A percentile compares a stretch with the other conserved stretches of the same genome.
Evolutionary conservation across 2,888 invertebrate genomes (phyloP).

Genomic region (Thereva unica): DNA sequence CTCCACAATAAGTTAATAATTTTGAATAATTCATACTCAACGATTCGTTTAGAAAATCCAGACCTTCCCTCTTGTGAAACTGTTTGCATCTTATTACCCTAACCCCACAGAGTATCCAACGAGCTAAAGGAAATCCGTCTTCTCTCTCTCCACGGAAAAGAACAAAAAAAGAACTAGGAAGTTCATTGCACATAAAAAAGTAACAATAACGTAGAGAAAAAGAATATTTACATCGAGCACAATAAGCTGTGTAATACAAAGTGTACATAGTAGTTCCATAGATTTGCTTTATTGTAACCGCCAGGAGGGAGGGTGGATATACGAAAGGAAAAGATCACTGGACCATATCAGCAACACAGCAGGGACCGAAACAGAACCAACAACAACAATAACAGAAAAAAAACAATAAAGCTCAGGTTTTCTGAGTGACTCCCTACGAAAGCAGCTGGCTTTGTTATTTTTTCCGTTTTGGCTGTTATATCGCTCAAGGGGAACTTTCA

Average conservation of each 20-base stretch:
- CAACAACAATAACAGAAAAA: too few relatives aligned
- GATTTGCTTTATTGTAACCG: not conserved
- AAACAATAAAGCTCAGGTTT: constrained; percentile 29
- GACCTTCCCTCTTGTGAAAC: too few relatives aligned
- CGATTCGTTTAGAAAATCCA: too few relatives aligned
- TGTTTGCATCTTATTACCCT: too few relatives aligned
- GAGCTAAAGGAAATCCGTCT: too few relatives aligned
- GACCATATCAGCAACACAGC: constrained; percentile 40
- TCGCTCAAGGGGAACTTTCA: constrained; percentile 13
- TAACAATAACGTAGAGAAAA: constrained; percentile 20
- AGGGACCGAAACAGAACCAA: constrained; percentile 20
- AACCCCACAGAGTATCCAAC: too few relatives aligned
- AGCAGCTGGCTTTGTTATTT: constrained; percentile 23
- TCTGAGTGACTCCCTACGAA: constrained; percentile 29
- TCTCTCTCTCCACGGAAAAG: too few relatives aligned
- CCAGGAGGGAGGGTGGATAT: constrained; percentile 17
- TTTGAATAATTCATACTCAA: too few relatives aligned
- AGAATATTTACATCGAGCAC: constrained; percentile 27
- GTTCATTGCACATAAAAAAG: constrained; percentile 20
- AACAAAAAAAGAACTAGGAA: constrained; percentile 6
- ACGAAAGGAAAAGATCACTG: constrained; percentile 33
- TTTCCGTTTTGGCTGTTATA: constrained; percentile 25
- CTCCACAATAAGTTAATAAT: too few relatives aligned
- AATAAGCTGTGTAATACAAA: constrained; percentile 11
- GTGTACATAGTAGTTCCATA: constrained; percentile 1